Conservation (phyloP, 2,888 invertebrate genomes). For the Epsilonema sp. region DNA sequence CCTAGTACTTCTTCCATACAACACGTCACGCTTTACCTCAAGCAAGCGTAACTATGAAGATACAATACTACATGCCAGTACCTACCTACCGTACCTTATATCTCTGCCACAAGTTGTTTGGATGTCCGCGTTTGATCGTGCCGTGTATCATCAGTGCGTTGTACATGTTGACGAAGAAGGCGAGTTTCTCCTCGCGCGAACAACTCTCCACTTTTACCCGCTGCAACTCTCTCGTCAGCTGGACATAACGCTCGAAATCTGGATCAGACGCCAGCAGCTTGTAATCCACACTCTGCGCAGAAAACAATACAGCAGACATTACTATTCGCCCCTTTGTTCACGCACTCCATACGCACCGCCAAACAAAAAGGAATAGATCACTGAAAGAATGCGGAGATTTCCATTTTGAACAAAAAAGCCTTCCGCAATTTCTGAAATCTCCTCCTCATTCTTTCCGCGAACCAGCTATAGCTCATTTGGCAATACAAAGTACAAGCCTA, state of each 20-base stretch:
- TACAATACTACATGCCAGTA: neutral
- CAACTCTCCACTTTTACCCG: conserved; percentile 20
- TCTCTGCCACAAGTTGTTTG: conserved; percentile 33
- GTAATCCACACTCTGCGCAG: conserved; percentile 31
- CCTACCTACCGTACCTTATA: conserved; percentile 28
- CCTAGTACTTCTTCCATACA: neutral
- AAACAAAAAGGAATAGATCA: too few species aligned
- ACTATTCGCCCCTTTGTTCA: neutral
- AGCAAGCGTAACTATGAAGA: neutral
- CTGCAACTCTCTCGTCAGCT: conserved; percentile 29
- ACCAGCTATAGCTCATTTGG: too few species aligned
- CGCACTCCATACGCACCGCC: neutral
- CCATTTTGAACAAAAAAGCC: too few species aligned
- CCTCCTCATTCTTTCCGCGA: too few species aligned
- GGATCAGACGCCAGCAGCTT: conserved; percentile 28
- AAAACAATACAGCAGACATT: conserved; percentile 6
- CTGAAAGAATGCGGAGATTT: too few species aligned
- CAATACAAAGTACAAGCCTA: neutral
- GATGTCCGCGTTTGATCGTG: conserved; percentile 31
- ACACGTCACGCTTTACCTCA: neutral
- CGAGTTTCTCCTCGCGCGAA: conserved; percentile 28
- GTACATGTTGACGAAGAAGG: conserved; percentile 37
- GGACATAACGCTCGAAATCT: conserved; percentile 28
- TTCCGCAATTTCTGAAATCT: too few species aligned
- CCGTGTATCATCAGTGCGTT: conserved; percentile 37